Evolutionary conservation across 2,797 vertebrate species (phyloP), one percentile per base, ranked within the genome.

Genomic region (Myotis findleyi): DNA sequence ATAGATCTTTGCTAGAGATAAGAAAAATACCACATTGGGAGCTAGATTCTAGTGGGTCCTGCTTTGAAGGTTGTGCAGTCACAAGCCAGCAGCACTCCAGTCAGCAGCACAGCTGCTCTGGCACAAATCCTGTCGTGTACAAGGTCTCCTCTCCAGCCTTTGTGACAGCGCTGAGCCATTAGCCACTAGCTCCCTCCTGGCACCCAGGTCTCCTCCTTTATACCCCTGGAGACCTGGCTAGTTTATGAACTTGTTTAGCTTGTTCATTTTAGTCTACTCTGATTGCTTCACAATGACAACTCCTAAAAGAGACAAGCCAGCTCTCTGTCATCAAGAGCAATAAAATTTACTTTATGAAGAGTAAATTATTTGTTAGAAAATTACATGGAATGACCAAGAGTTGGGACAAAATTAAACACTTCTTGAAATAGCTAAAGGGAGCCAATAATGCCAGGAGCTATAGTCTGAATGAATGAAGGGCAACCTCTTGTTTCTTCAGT

Each of bases 301-400:
- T 72, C 17, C 69, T 66, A 51, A 66, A 85, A 38, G 14, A 94
- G 30, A 79, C 11, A 73, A 69, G 17, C 25, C 51, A 86, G 73
- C 73, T 93, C 55, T 57, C 69, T 71, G 57, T 87, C 81, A 92
- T 66, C 33, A 90, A 90, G 89, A 96, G 18, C 51, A 90, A 87
- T 84, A 93, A 80, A 89, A 83, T 94, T 95, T 87, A 80, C 75
- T 68, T 89, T 82, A 91, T 33, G 23, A 76, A 81, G 47, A 68
- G 59, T 89, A 87, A 96, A 93, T 62, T 53, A 44, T 81, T 90
- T 75, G 68, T 44, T 92, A 80, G 79, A 81, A 82, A 84, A 77
- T 85, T 21, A 62, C 71, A 76, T 11, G 18, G 41, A 41, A 87
- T 75, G 84, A 72, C 44, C 33, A 75, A 64, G 44, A 92, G 59